Conservation (phyloP, 37 sponge, comb jelly and placozoan genomes). For the Aplysina aerophoba region DNA sequence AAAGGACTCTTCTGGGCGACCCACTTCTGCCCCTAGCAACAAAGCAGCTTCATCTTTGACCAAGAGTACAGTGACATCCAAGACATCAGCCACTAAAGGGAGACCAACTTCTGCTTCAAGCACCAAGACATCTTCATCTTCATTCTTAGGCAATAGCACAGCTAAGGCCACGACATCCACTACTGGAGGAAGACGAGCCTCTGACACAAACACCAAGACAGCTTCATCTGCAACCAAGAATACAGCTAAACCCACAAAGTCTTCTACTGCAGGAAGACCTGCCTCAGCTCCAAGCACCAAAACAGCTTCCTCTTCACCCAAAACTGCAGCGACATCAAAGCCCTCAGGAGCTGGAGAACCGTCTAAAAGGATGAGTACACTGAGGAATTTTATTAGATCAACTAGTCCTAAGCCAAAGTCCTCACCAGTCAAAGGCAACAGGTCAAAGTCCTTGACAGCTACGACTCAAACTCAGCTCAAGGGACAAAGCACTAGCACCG, state of each 20-base stretch:
- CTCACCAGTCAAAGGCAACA: too few species aligned
- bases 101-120: not conserved
- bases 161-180: not conserved
- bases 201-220: not conserved
- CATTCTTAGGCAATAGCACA: not conserved
- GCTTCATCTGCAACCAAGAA: slow-evolving; percentile 5
- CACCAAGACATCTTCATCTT: not conserved
- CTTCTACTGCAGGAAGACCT: not conserved
- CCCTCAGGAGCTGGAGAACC: not conserved
- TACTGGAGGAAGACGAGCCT: not conserved
- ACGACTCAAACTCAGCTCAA: too few species aligned
- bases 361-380: too few species aligned
- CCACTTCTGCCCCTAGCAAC: not conserved
- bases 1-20: not conserved
- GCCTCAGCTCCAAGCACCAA: not conserved
- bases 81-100: too few species aligned
- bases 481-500: too few species aligned
- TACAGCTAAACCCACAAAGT: not conserved
- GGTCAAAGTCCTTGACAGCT: too few species aligned
- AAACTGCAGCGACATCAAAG: not conserved
- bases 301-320: not conserved
- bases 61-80: too few species aligned
- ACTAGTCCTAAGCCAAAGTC: too few species aligned
- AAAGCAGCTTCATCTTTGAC: not conserved
- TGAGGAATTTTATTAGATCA: too few species aligned